Conservation (phyloP, 2,888 invertebrate genomes). For the Trileptium ribeirensis region DNA sequence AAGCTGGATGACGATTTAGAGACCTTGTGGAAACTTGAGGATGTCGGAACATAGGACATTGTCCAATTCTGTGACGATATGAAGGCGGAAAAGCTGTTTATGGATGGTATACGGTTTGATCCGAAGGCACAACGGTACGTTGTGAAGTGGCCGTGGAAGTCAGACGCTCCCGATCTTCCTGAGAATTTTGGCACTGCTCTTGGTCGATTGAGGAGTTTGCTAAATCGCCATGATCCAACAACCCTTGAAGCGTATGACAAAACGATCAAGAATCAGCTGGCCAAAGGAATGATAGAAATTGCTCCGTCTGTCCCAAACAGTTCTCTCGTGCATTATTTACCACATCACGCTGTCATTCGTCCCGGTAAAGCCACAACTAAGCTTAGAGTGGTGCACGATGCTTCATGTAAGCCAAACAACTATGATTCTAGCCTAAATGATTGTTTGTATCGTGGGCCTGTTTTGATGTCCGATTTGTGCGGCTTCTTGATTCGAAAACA, state of each 20-base stretch:
- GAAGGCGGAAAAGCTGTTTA: not conserved
- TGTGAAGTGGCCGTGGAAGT: not conserved
- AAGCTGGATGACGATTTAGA: not conserved
- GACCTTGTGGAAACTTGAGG: not conserved
- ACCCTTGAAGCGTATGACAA: not conserved
- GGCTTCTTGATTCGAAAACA: not conserved
- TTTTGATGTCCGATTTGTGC: not conserved
- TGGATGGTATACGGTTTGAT: not conserved
- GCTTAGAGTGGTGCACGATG: slow-evolving; percentile 13
- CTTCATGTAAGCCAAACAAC: not conserved
- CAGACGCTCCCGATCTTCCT: not conserved
- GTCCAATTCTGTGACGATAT: not conserved
- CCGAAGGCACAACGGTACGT: not conserved
- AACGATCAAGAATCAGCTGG: not conserved
- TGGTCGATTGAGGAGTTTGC: not conserved
- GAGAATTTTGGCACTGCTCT: not conserved
- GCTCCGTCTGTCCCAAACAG: not conserved
- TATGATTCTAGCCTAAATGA: slow-evolving; percentile 1
- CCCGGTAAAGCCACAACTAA: slow-evolving; percentile 11
- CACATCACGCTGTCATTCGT: slow-evolving; percentile 1
- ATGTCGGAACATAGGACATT: not conserved
- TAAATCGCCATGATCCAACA: not conserved
- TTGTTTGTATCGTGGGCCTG: not conserved
- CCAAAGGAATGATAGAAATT: not conserved
- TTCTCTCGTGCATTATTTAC: not conserved